Base-by-base conservation (phyloP, 2,113 vertebrate species). In the Prietella phreatophila region DNA sequence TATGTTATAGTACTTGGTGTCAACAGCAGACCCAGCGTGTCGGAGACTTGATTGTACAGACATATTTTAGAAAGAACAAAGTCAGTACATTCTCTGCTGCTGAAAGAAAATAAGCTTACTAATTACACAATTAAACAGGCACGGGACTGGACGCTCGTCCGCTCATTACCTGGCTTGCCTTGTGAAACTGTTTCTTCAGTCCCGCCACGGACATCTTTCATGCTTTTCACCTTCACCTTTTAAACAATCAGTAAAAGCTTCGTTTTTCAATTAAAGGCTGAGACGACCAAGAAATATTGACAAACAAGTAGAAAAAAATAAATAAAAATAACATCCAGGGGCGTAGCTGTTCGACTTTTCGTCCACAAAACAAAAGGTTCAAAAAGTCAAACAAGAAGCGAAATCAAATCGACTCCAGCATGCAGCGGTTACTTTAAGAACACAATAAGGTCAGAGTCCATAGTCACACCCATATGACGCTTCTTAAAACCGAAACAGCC, bases 111-210 rank as follows among this genome's bases (percentile, higher is more conserved):
- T 10, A 75, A 75, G 60, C 19, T 42, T 73, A 42, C 4, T 50
- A 78, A 27, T 25, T 50, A 83, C 6, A 75, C 53, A 14, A 42
- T 39, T 58, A 27, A 10, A 55, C 53, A 22, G 10, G 17, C 14
- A 17, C 6, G 69, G 17, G 33, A 36, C 33, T 19, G 33, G 1
- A 55, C 36, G 19, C 19, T 78, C 63, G 22, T 53, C 56, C 47
- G 83, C 55, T 60, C 19, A 92, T 92, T 95, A 97, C 96, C 96
- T 97, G 96, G 90, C 96, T 97, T 89, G 96, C 96, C 92, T 97
- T 97, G 92, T 97, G 96, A 69, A 97, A 96, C 93, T 96, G 96
- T 93, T 97, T 97, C 94, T 96, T 97, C 73, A 97, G 93, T 90
- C 96, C 96, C 33, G 96, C 95, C 91, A 96, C 94, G 81, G 95